Evolutionary conservation across 1,140 invertebrate genomes (phyloP).

Genomic region (Stenopsyche tienmushanensis): DNA sequence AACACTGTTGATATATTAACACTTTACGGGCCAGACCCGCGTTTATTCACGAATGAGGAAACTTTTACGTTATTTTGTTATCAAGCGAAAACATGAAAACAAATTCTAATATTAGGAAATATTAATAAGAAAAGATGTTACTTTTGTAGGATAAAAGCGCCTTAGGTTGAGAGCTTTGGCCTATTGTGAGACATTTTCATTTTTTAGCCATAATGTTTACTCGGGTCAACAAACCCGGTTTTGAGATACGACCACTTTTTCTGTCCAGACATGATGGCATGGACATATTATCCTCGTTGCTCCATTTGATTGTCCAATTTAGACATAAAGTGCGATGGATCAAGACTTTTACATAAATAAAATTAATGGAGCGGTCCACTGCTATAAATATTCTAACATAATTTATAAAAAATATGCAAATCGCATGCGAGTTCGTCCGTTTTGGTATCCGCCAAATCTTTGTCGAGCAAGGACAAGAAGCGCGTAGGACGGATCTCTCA

Average conservation of each 20-base stretch:
- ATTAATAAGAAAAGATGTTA: too few species aligned
- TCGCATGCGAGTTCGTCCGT: slow-evolving; percentile 8
- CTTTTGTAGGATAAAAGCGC: too few species aligned
- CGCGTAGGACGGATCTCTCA: slow-evolving; percentile 21
- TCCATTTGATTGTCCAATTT: neutral
- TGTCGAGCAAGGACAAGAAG: slow-evolving; percentile 32
- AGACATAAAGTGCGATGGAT: neutral
- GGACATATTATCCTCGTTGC: neutral
- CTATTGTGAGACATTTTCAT: too few species aligned
- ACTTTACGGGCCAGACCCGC: too few species aligned
- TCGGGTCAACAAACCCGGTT: neutral
- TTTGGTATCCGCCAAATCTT: slow-evolving; percentile 26
- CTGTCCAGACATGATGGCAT: neutral
- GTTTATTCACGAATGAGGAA: too few species aligned
- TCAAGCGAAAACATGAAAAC: too few species aligned
- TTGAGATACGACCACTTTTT: neutral
- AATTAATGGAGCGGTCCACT: slow-evolving; percentile 9
- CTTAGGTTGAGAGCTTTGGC: too few species aligned
- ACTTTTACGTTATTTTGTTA: too few species aligned
- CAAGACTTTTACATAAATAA: neutral
- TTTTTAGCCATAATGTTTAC: too few species aligned
- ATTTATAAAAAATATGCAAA: slow-evolving; percentile 22
- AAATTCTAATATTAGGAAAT: too few species aligned
- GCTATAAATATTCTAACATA: slow-evolving; percentile 13
- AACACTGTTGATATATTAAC: too few species aligned